These are phyloP conservation scores for Netelia virgata DNA, from an alignment of 2,888 invertebrate genomes.

Conservation along the genomic window DNA sequence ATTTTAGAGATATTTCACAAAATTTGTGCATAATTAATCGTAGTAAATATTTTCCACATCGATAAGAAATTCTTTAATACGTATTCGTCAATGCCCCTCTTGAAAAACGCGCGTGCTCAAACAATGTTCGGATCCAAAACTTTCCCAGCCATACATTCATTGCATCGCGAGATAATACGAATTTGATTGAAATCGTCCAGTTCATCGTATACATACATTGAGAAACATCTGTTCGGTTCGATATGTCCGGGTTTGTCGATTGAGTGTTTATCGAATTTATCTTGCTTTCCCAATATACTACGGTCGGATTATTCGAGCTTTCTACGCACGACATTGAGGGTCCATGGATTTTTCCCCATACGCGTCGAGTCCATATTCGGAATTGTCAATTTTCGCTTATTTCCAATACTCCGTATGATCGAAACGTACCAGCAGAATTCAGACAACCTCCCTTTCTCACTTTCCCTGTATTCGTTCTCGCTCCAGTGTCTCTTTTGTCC, in stretches of 20 bases:
- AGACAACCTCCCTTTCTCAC: background rate
- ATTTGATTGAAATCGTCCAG: background rate
- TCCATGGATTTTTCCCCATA: background rate
- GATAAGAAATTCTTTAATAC: background rate
- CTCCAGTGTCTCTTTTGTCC: conserved; percentile 12
- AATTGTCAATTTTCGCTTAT: background rate
- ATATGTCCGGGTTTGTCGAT: conserved; percentile 50
- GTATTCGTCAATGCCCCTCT: background rate
- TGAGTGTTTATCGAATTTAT: conserved; percentile 38
- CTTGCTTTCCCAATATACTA: conserved; percentile 17
- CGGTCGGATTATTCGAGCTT: conserved; percentile 11
- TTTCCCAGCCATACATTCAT: background rate
- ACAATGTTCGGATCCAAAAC: background rate
- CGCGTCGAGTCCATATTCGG: background rate
- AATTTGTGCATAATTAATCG: too few species aligned
- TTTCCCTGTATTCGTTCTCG: background rate
- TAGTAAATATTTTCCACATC: too few species aligned
- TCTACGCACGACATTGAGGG: background rate
- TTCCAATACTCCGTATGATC: conserved; percentile 30
- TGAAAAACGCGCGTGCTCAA: background rate
- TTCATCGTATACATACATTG: background rate
- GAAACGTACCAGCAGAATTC: background rate
- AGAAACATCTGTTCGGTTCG: conserved; percentile 37
- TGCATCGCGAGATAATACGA: conserved; percentile 11
- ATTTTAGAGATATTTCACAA: background rate